These are phyloP conservation scores for Grallaria varia DNA, from an alignment of 2,113 vertebrate genomes.

Conservation along the genomic window DNA sequence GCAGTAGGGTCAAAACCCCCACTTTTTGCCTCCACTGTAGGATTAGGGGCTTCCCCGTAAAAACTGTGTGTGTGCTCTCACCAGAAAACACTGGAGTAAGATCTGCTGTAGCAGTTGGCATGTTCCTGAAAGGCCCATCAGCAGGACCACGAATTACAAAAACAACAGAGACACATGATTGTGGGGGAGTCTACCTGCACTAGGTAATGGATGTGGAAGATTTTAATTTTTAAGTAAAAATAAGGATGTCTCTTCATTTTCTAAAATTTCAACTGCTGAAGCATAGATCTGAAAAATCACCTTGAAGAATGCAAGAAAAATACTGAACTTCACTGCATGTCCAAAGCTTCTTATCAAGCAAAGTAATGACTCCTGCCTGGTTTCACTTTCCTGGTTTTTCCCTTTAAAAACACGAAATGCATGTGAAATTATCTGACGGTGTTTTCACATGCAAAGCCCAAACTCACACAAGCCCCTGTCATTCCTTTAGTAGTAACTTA, in stretches of 20 bases:
- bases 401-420: background rate
- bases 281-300: background rate
- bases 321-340: background rate
- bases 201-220: background rate
- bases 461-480: background rate
- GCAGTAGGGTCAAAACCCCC: background rate
- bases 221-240: background rate
- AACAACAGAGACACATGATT: background rate
- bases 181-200: background rate
- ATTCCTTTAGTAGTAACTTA: background rate
- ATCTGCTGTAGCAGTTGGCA: background rate
- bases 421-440: background rate
- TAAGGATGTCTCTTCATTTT: background rate
- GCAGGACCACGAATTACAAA: background rate
- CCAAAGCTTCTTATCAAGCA: background rate
- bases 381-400: background rate
- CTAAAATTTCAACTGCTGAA: background rate
- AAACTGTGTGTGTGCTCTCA: background rate
- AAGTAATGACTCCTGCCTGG: background rate
- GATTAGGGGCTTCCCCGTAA: background rate
- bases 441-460: background rate
- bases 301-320: background rate
- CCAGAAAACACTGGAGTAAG: background rate
- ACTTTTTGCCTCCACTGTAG: accelerated
- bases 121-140: background rate